Evolutionary conservation across 92 coral and sea anemone genomes (phyloP), one percentile per base, ranked within the genome.

Genomic region (Nematostella vectensis): DNA sequence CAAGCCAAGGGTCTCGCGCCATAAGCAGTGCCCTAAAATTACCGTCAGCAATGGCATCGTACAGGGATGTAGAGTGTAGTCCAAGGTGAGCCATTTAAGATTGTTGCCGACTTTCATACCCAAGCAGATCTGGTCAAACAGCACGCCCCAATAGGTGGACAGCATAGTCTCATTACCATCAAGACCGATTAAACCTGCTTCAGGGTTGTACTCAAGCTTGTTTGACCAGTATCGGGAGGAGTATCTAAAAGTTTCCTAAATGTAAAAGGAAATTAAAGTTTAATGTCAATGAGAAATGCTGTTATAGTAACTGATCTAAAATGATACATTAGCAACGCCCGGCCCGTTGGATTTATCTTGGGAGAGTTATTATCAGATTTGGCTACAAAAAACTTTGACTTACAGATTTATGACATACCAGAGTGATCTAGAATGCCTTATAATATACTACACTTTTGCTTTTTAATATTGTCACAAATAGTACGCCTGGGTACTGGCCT

Each of bases 111-210:
- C 31, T 30, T 28, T 68, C 29, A 68, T 42, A 20, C 74, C 74
- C 10, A 68, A 45, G 37, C 74, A 68, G 28, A 68, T 24, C 27
- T 68, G 57, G 23, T 48, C 11, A 17, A 68, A 68, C 12, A 65
- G 65, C 27, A 38, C 44, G 16, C 51, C 48, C 74, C 74, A 68
- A 27, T 45, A 68, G 11, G 57, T 58, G 4, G 74, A 65, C 61
- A 68, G 53, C 56, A 57, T 68, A 31, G 51, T 48, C 29, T 68
- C 74, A 11, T 22, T n/a, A 18, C 58, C 48, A 17, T 37, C 25
- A 43, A 68, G 31, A 68, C 62, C 55, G 27, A 21, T 26, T 55
- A 29, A 29, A 8, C 74, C 65, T 28, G 36, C 62, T 15, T 11
- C 4, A 18, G 23, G 24, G 29, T 58, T 58, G n/a, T n/a, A n/a